phyloP scores from a whole-genome alignment of 2,888 invertebrate genomes.

The Ennomos erosarius region DNA sequence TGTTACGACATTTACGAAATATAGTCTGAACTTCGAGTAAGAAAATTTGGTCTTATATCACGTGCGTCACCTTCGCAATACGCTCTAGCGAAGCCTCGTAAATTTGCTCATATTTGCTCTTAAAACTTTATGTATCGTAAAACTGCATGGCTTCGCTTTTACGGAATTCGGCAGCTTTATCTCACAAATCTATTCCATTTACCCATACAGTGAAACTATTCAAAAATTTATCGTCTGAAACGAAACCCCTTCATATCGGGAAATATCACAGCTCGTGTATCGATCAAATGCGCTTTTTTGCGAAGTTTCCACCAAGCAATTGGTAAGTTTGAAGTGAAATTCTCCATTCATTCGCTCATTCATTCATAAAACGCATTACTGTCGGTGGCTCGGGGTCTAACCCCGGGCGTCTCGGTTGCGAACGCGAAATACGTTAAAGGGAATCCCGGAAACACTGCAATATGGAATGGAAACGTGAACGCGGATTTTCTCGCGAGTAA shows the following conservation, averaged over 20 bases:
- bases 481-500: slow-evolving; percentile 72
- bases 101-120: slow-evolving; percentile 48
- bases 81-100: slow-evolving; percentile 53
- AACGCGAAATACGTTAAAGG: slow-evolving; percentile 69
- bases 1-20: slow-evolving; percentile 36
- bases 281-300: slow-evolving; percentile 57
- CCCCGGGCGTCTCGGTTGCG: slow-evolving; percentile 59
- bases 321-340: slow-evolving; percentile 75
- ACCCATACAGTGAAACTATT: slow-evolving; percentile 34
- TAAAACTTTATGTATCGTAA: slow-evolving; percentile 62
- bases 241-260: slow-evolving; percentile 34
- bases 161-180: slow-evolving; percentile 55
- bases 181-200: slow-evolving; percentile 41
- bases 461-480: slow-evolving; percentile 69
- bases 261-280: slow-evolving; percentile 32
- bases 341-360: slow-evolving; percentile 74
- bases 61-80: slow-evolving; percentile 44
- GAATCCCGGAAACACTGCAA: slow-evolving; percentile 65
- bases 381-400: slow-evolving; percentile 57
- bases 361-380: slow-evolving; percentile 81
- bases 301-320: slow-evolving; percentile 52
- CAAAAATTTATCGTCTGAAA: slow-evolving; percentile 53
- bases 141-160: slow-evolving; percentile 56
- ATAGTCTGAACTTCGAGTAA: slow-evolving; percentile 28
- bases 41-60: slow-evolving; percentile 38